Base-by-base conservation (phyloP, 1,140 invertebrate species). In the Zaprionus vittiger region DNA sequence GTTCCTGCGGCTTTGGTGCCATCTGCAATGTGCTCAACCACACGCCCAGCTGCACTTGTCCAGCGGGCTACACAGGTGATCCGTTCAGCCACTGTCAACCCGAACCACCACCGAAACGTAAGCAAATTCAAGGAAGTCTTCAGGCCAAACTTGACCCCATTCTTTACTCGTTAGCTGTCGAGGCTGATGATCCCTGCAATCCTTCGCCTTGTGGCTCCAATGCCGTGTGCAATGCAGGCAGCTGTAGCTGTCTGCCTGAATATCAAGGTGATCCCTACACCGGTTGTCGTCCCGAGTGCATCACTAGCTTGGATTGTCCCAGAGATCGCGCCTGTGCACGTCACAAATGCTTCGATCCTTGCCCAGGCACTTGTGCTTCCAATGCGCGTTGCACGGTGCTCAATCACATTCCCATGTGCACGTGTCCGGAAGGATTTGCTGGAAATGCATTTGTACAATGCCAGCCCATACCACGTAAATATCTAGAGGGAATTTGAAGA, bases 201-300 rank as follows among this genome's bases (percentile, higher is more conserved):
- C 95, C 95, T 49, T 95, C 95, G 1, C 95, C 96, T 2, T 97
- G 97, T 90, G 96, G 96, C 24, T 94, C 96, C 1, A 97, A 97
- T 92, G 95, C 96, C 20, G 63, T 77, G 17, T 92, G 91, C 86
- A 96, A 95, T 89, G 96, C 96, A 92, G 97, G 96, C 28, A 95
- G 95, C 12, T 97, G 97, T 85, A 94, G 94, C 2, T 97, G 97
- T 82, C 92, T 96, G 63, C 94, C 95, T 1, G 96, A 96, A 85
- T 97, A 97, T 87, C 96, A 96, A 74, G 97, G 97, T 26, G 96
- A 97, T 93, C 97, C 97, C 20, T 97, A 97, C 81, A 95, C 95
- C 12, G 96, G 96, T 11, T 97, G 97, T 89, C 94, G 96, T 80
- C 96, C 97, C 3, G 96, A 97, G 94, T 97, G 97, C 89, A 95